These are phyloP conservation scores for Falco punctatus DNA, from an alignment of 2,113 vertebrate species.

Conservation along the genomic window DNA sequence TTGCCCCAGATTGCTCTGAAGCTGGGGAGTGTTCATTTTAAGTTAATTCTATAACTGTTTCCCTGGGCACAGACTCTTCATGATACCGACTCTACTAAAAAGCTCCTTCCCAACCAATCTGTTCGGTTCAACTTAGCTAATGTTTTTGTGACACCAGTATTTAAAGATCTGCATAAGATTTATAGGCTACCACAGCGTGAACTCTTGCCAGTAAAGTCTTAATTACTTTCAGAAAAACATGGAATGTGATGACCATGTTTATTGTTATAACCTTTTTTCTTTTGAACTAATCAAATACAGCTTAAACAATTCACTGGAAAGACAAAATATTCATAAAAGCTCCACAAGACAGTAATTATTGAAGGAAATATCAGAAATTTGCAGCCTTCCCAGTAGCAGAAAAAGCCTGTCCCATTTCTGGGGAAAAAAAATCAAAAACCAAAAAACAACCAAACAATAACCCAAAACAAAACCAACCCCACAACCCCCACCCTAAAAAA, in stretches of 20 bases:
- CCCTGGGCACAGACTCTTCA: neutral
- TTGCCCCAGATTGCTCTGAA: neutral
- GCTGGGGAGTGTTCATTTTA: neutral
- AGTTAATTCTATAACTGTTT: neutral
- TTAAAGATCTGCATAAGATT: conserved; percentile 25
- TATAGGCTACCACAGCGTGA: conserved; percentile 8
- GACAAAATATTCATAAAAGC: conserved; percentile 39
- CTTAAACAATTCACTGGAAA: conserved; percentile 28
- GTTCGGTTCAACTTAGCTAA: neutral
- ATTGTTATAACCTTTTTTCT: conserved; percentile 26
- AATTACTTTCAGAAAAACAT: conserved; percentile 55
- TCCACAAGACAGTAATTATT: neutral
- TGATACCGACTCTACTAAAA: neutral
- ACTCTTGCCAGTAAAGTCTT: conserved; percentile 5
- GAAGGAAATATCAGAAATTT: neutral
- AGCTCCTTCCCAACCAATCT: neutral
- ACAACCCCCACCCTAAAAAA: neutral
- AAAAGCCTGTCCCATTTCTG: neutral
- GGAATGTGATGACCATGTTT: conserved; percentile 26
- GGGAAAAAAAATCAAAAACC: neutral
- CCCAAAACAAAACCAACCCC: neutral
- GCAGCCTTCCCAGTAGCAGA: neutral
- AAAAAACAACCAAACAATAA: neutral
- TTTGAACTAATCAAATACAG: conserved; percentile 15
- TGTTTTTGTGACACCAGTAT: neutral